Conservation (phyloP, 2,113 vertebrate genomes). For the Alectura lathami region DNA sequence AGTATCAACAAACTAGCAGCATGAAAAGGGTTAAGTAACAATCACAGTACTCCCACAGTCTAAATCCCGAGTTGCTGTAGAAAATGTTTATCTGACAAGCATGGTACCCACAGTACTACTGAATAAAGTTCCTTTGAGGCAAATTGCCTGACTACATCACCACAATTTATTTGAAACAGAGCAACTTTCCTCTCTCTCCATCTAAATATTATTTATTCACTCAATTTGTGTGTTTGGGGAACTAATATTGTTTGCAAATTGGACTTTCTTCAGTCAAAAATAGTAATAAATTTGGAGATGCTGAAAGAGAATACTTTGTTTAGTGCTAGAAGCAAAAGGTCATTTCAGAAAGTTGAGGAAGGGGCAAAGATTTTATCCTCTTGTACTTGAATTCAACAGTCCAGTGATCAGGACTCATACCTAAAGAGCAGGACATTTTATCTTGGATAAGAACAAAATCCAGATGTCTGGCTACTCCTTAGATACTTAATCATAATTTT, state of each 20-base stretch:
- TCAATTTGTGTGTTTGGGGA: constrained; percentile 20
- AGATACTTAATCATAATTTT: not conserved
- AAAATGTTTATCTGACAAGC: not conserved
- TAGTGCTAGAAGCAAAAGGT: not conserved
- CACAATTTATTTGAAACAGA: not conserved
- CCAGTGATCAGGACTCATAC: not conserved
- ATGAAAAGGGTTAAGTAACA: not conserved
- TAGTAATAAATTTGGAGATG: constrained; percentile 20
- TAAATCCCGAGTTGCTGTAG: not conserved
- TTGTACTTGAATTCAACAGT: not conserved
- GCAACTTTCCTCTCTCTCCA: not conserved
- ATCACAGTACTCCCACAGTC: not conserved
- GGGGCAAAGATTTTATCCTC: not conserved
- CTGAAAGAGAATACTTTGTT: constrained; percentile 2
- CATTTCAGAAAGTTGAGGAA: not conserved
- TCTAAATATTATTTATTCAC: constrained; percentile 30
- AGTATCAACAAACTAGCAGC: not conserved
- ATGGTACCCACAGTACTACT: not conserved
- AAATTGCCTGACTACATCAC: not conserved
- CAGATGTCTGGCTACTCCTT: not conserved
- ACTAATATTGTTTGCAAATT: not conserved
- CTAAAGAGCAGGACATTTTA: not conserved
- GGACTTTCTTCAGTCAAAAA: constrained; percentile 12
- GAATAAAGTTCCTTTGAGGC: not conserved
- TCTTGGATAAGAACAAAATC: not conserved